Evolutionary conservation across 2,888 invertebrate species (phyloP), one percentile per base, ranked within the genome.

Genomic region (Pimpla rufipes): DNA sequence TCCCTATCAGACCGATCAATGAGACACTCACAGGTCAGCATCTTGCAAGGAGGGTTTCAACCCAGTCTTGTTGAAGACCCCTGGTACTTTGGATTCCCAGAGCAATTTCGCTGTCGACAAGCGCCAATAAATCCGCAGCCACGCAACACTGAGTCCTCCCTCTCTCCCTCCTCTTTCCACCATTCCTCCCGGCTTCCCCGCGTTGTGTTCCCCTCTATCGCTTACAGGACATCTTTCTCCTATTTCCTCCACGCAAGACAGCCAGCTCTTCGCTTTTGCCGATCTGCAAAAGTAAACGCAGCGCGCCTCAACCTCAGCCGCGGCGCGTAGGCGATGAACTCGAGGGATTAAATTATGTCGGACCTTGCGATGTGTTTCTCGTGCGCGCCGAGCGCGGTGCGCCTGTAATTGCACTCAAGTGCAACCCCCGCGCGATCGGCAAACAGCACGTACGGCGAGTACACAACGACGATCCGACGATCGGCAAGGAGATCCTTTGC

Each of bases 301-400:
- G 42, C 37, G 82, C 57, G 79, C 68, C 50, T 29, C 29, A 5
- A 29, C 3, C 5, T 29, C 29, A 74, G 75, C 77, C 75, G 45
- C 50, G 16, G 37, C 83, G 88, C 87, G 87, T 88, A 87, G 88
- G 88, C 87, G 88, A 88, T 82, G 80, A 81, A 86, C 84, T 83
- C 85, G 76, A 83, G 77, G 88, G 88, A 89, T 89, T 89, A 89
- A 89, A 88, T 88, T 89, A 89, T 88, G 88, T 86, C 83, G 89
- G 88, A 86, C 84, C 87, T 87, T 85, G 85, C 83, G 87, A 75
- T 77, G 83, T 88, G 87, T 88, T 78, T 78, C 78, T 74, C 84
- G 86, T 73, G 70, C 68, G 50, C 79, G 73, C 74, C 75, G 84
- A 82, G 79, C 79, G 74, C 79, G 35, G 62, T 74, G 62, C 83